A percentile compares a stretch with the other conserved stretches of the same genome.
phyloP scores from a whole-genome alignment of 2,888 invertebrate genomes.

The Nemurella pictetii region DNA sequence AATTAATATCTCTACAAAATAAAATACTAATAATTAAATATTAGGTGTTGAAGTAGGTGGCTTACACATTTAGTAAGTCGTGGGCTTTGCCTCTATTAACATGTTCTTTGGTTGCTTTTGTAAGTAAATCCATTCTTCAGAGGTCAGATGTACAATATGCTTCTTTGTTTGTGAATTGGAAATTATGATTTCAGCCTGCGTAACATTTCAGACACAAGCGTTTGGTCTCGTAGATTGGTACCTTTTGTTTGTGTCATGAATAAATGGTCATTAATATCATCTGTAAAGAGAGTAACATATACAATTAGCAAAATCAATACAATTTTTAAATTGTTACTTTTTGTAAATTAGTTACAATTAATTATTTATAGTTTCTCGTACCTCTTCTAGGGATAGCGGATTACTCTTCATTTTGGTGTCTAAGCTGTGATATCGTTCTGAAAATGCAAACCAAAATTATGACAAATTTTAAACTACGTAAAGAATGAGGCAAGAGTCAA shows the following conservation, averaged over 20 bases:
- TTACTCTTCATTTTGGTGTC: constrained; percentile 73
- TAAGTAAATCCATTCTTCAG: not conserved
- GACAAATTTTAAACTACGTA: too few species aligned
- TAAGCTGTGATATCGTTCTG: constrained; percentile 70
- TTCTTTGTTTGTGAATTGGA: not conserved
- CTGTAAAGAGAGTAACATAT: constrained; percentile 54
- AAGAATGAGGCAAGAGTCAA: too few species aligned
- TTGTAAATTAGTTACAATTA: not conserved
- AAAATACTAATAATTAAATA: not conserved
- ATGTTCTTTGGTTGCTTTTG: constrained; percentile 23
- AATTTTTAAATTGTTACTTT: too few species aligned
- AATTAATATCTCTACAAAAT: not conserved
- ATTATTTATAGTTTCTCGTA: constrained; percentile 47
- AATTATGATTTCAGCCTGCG: not conserved
- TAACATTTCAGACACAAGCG: not conserved
- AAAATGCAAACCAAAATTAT: constrained; percentile 35
- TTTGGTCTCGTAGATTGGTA: not conserved
- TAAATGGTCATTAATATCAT: constrained; percentile 66
- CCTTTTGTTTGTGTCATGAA: constrained; percentile 52
- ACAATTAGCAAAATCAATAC: not conserved
- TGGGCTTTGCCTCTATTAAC: not conserved
- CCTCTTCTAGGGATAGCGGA: constrained; percentile 72
- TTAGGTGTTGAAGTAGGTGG: not conserved
- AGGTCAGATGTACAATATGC: constrained; percentile 2
- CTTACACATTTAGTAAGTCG: not conserved